Base-by-base conservation (phyloP, 2,113 vertebrate species). In the Myodes glareolus region DNA sequence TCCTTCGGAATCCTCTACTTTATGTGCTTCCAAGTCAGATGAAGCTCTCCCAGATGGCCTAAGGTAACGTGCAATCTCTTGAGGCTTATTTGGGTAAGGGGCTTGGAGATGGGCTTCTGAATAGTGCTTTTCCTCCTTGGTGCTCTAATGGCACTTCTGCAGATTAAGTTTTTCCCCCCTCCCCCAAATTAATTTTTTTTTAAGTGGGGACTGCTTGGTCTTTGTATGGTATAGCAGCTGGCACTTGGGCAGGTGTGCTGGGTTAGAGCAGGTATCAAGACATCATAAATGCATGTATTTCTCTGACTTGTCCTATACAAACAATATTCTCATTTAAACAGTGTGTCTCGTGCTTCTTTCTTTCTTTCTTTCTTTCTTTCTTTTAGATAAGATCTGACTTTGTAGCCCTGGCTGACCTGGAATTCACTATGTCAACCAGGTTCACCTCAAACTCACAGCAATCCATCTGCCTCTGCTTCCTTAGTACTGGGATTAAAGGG, bases 21-120 rank as follows among this genome's bases (percentile, higher is more conserved):
- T 87, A 1, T 88, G 93, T 89, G 96, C 97, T 75, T 96, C 98
- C 80, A 93, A 87, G 73, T 84, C 94, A 36, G 96, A 97, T 0
- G 96, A 93, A 73, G 76, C 78, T 50, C 92, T 96, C 25, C 94
- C 92, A 61, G 94, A 93, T 63, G 97, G 81, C 91, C 96, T 98
- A 97, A 98, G 98, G 98, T 98, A 97, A 95, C 0, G 17, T 67
- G 61, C 82, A 52, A 31, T 16, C 70, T 76, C 85, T 81, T 82
- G 52, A 36, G 72, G 81, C 75, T 81, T 4, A 10, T 39, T 61
- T 68, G 89, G 52, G 72, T 67, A 14, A 93, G 63, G 78, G 63
- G 63, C 75, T 88, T 88, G 4, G 21, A 75, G 55, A 67, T 85
- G 84, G 89, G 67, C 31, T 80, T 87, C 61, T 89, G 7, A 65